Evolutionary conservation across 2,888 invertebrate species (phyloP), one percentile per base, ranked within the genome.

Genomic region (Girardia tigrina): DNA sequence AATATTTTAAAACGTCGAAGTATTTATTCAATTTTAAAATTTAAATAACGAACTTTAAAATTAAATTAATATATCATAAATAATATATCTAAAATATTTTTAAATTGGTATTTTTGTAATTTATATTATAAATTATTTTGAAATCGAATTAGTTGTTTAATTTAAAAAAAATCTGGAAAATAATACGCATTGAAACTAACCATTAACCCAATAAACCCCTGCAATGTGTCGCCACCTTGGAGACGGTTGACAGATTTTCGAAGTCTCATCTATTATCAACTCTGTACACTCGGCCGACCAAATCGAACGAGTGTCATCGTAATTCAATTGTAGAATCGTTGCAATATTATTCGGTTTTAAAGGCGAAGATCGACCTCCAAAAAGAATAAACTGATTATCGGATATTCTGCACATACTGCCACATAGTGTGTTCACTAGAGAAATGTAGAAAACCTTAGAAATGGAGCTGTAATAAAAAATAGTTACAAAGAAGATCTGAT

Each of bases 301-400:
- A 8, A 16, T 12, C 12, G 8, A 12, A 16, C 36, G 12, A 16
- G 8, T 16, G 12, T 36, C 36, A 12, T 4, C n/a, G 20, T 29
- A 72, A 26, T 16, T 16, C 4, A 72, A 36, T n/a, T 69, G 6
- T 16, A 72, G 16, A 23, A 56, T 28, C 16, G 73, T 29, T 2
- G 73, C 28, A 2, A 26, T 6, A 36, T 36, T 28, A 23, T 27
- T 28, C 71, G 71, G 71, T 14, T 42, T 26, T 14, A 74, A 28
- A 16, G 74, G 74, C 16, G 75, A 73, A n/a, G 75, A 75, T 75
- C 75, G 29, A 42, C 75, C 75, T n/a, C 75, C 75, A 42, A 75
- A 76, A 1, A 75, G 16, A 6, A 75, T 23, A 26, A 77, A 42
- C 14, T 42, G 29, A 1, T 28, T 23, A 4, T 26, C 8, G 26